These are phyloP conservation scores for Gryllus longicercus DNA, from an alignment of 2,888 invertebrate species.

Conservation along the genomic window DNA sequence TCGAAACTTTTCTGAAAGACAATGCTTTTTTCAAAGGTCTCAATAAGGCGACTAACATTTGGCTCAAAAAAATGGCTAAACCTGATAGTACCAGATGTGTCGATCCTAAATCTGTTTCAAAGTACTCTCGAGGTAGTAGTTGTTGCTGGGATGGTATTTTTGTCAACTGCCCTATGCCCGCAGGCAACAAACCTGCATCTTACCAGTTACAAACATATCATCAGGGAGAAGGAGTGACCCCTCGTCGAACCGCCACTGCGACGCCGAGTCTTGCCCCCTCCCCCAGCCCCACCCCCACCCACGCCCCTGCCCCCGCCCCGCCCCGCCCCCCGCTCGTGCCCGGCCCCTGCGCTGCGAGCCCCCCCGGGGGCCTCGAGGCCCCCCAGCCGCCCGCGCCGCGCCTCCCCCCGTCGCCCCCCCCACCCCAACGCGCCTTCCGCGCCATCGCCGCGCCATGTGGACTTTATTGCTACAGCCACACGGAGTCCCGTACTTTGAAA, in stretches of 20 bases:
- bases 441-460: neutral
- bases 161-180: conserved; percentile 17
- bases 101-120: conserved; percentile 17
- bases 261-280: neutral
- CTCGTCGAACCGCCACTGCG: neutral
- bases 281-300: neutral
- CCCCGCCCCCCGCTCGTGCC: neutral
- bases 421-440: neutral
- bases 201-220: conserved; percentile 17
- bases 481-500: conserved; percentile 17
- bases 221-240: neutral
- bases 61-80: neutral
- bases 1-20: neutral
- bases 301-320: neutral
- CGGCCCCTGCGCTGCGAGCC: neutral
- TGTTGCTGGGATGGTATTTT: conserved; percentile 17
- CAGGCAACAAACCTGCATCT: neutral
- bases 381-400: neutral
- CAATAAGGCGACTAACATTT: conserved; percentile 11
- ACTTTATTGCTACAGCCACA: conserved; percentile 17
- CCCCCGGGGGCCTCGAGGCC: neutral
- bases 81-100: conserved; percentile 17
- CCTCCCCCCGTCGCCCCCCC: neutral
- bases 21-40: neutral
- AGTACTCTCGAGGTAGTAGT: conserved; percentile 17